Conservation (phyloP, 2,888 invertebrate species). For the Cataglyphis cursor region DNA sequence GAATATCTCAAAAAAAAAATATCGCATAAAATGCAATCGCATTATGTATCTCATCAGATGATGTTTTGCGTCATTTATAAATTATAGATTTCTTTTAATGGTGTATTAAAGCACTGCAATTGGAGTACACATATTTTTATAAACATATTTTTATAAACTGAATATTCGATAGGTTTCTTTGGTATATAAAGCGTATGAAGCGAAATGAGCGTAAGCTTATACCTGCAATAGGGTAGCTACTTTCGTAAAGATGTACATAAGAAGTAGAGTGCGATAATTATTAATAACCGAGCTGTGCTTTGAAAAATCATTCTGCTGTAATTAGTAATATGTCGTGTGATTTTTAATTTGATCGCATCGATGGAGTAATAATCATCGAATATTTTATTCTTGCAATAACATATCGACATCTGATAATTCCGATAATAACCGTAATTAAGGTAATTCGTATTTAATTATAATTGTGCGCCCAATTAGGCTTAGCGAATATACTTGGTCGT, state of each 20-base stretch:
- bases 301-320: conserved; percentile 1
- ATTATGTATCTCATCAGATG: not conserved
- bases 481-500: not conserved
- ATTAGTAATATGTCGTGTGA: not conserved
- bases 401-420: not conserved
- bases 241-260: not conserved
- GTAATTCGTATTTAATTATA: conserved; percentile 29
- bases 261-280: conserved; percentile 9
- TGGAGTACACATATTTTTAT: not conserved
- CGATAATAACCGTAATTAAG: conserved; percentile 36
- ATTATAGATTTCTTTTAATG: conserved; percentile 8
- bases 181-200: not conserved
- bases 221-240: not conserved
- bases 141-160: not conserved
- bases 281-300: not conserved
- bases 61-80: not conserved
- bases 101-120: conserved; percentile 6
- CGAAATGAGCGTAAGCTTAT: conserved; percentile 1
- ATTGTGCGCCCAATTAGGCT: not conserved
- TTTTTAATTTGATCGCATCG: conserved; percentile 24
- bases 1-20: too few species aligned
- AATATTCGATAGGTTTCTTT: conserved; percentile 1
- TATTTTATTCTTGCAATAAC: conserved; percentile 7
- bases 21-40: not conserved
- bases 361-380: conserved; percentile 1